Base-by-base conservation (phyloP, 2,888 invertebrate genomes). In the Lithophane ornitopus region DNA sequence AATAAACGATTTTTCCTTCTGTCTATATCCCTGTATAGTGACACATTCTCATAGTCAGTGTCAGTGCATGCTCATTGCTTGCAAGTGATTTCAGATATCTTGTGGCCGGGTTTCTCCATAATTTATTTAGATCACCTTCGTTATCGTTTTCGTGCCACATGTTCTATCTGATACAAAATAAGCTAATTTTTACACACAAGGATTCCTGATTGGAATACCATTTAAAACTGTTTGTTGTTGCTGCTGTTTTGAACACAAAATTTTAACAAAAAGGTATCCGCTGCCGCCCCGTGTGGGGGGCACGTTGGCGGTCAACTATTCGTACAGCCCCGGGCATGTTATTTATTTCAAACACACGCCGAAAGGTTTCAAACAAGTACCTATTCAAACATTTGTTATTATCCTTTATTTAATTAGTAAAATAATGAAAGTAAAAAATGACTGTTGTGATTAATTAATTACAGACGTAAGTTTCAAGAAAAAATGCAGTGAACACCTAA, bases 281-380 rank as follows among this genome's bases (percentile, higher is more conserved):
- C 22, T 58, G 0, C 9, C 16, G 28, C 19, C 77, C 6, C 41
- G 44, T 34, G 46, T 68, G 22, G 52, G 4, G 65, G 49, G 14
- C 34, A 14, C 46, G n/a, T 19, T 26, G 12, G 12, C 28, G 22
- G 39, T 4, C 76, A 34, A 44, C 52, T 34, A 16, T 63, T 19
- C 7, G 1, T 12, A 54, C 46, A 26, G 69, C 61, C 58, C 16
- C 28, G 34, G 61, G 26, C 34, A 16, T n/a, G 49, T n/a, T 75
- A 49, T 66, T 75, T 70, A 26, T 66, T 58, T 58, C 46, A 59
- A 6, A 74, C 26, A 54, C 26, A 73, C 39, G 59, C n/a, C 44
- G 2, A 46, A 56, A 56, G 12, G 12, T 22, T 66, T 52, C n/a
- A 58, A 56, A 67, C 34, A 16, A 58, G 16, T 58, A n/a, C n/a